These are phyloP conservation scores for Choristoneura fumiferana DNA, from an alignment of 1,140 invertebrate genomes.

Conservation along the genomic window DNA sequence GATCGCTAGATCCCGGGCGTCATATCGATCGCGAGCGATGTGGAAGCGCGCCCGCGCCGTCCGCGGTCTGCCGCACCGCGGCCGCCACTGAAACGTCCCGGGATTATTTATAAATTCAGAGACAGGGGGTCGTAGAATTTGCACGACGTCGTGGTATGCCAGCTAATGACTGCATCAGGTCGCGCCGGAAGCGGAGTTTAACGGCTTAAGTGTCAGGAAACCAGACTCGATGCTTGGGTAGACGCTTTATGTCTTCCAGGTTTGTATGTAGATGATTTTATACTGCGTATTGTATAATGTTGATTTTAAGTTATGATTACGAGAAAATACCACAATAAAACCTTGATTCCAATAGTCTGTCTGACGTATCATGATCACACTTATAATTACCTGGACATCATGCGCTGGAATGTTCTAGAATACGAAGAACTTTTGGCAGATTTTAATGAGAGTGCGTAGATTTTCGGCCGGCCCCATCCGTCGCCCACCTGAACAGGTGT, in stretches of 20 bases:
- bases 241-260: neutral
- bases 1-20: constrained; percentile 6
- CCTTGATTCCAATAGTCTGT: no score
- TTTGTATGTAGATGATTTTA: neutral
- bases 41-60: constrained; percentile 65
- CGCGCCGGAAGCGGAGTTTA: constrained; percentile 53
- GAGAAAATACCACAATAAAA: no score
- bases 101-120: constrained; percentile 77
- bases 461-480: constrained; percentile 1
- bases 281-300: no score
- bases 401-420: no score
- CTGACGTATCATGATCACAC: no score
- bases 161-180: constrained; percentile 58
- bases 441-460: constrained; percentile 1
- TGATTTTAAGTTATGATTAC: no score
- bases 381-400: no score
- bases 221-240: constrained; percentile 1
- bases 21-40: constrained; percentile 7
- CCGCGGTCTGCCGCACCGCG: constrained; percentile 68
- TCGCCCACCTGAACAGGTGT: constrained; percentile 18
- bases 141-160: constrained; percentile 64
- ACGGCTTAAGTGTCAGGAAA: constrained; percentile 1
- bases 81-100: constrained; percentile 66
- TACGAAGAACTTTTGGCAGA: neutral
- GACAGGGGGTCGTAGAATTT: constrained; percentile 76